Conservation (phyloP, 2,113 vertebrate genomes). For the Lepus timidus region DNA sequence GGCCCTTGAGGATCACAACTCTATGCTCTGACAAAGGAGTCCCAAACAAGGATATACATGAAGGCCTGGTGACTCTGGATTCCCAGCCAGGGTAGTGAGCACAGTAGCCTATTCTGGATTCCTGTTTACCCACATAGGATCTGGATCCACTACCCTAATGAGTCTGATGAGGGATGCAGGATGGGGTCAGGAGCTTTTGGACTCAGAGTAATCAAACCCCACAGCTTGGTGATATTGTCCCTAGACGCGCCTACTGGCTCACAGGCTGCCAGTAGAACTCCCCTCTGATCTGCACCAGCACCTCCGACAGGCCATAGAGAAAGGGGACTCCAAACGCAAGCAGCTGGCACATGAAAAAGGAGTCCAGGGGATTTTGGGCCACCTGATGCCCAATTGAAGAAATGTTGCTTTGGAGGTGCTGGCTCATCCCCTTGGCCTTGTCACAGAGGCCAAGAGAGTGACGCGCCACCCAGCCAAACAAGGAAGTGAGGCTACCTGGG, state of each 20-base stretch:
- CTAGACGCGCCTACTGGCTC: conserved; percentile 70
- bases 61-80: background rate
- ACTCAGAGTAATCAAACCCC: background rate
- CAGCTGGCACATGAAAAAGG: conserved; percentile 96
- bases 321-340: conserved; percentile 93
- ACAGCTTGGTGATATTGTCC: background rate
- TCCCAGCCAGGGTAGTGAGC: background rate
- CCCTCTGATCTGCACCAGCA: conserved; percentile 91
- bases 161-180: conserved; percentile 54
- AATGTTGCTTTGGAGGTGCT: conserved; percentile 89
- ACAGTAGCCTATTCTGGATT: conserved; percentile 32
- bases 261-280: conserved; percentile 87
- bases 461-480: conserved; percentile 90
- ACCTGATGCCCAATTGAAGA: conserved; percentile 93
- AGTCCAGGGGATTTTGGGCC: conserved; percentile 94
- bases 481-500: conserved; percentile 96
- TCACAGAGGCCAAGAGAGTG: conserved; percentile 87
- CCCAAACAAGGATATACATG: background rate
- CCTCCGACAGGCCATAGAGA: conserved; percentile 91
- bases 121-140: conserved; percentile 70
- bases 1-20: background rate
- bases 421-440: conserved; percentile 88
- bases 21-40: background rate
- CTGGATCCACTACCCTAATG: background rate
- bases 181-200: conserved; percentile 54